Percentiles rank a stretch among this genome's conserved stretches.
phyloP scores from a whole-genome alignment of 1,140 invertebrate genomes.

The Eulimnadia texana region DNA sequence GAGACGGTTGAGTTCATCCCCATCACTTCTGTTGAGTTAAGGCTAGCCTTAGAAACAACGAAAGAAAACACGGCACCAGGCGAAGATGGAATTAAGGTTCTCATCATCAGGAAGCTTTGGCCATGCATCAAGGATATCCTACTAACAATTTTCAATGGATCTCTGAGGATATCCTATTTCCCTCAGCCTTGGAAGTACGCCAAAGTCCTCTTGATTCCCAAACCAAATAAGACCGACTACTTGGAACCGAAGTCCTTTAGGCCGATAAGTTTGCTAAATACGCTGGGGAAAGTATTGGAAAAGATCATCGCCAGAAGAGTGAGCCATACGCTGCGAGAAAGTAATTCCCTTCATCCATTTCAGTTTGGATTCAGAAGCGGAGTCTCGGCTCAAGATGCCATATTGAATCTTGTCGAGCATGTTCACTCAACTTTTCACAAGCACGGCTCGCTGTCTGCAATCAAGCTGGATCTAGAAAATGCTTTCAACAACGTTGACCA shows the following conservation, averaged over 20 bases:
- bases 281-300: neutral
- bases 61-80: too few species aligned
- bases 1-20: too few species aligned
- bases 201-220: neutral
- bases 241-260: neutral
- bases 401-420: neutral
- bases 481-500: neutral
- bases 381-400: neutral
- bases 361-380: neutral
- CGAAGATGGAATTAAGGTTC: too few species aligned
- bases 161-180: neutral
- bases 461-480: neutral
- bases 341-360: neutral
- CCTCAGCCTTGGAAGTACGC: neutral
- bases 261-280: neutral
- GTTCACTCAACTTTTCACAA: neutral
- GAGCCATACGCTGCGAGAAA: neutral
- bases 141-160: neutral
- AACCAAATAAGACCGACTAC: neutral
- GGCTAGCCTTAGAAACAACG: too few species aligned
- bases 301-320: constrained; percentile 2
- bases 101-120: too few species aligned
- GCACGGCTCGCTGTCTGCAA: neutral
- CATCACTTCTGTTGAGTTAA: too few species aligned
- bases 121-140: neutral